Conservation (phyloP, 2,888 invertebrate species). For the Panorpa germanica region DNA sequence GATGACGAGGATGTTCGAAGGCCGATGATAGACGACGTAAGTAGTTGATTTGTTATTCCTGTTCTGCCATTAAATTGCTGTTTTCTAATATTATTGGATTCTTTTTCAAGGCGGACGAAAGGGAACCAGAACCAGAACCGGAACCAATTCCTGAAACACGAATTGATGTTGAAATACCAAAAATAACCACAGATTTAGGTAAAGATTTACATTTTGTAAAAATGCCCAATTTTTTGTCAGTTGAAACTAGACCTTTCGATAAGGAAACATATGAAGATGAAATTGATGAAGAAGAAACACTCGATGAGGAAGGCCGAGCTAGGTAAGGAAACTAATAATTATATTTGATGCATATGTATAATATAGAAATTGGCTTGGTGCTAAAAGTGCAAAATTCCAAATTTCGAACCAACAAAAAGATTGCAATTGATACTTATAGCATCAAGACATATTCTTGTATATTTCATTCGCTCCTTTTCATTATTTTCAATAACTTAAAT, state of each 20-base stretch:
- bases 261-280: constrained; percentile 92
- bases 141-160: constrained; percentile 80
- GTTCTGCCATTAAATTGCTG: no score
- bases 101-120: constrained; percentile 29
- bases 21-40: constrained; percentile 15
- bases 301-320: constrained; percentile 94
- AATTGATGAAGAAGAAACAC: constrained; percentile 92
- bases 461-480: constrained; percentile 7
- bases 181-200: constrained; percentile 83
- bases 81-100: constrained; percentile 9
- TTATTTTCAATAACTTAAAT: constrained; percentile 2
- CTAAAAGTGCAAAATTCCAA: no score
- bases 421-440: no score
- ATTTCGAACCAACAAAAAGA: no score
- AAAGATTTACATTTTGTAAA: constrained; percentile 90
- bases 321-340: constrained; percentile 27
- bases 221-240: constrained; percentile 93
- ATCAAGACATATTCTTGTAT: constrained; percentile 2
- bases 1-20: constrained; percentile 16
- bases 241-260: constrained; percentile 94
- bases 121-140: constrained; percentile 51
- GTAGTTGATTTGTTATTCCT: constrained; percentile 9
- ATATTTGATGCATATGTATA: not conserved
- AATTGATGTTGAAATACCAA: constrained; percentile 93
- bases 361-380: no score